A percentile compares a stretch with the other conserved stretches of the same genome.
Evolutionary conservation across 2,888 invertebrate species (phyloP).

Genomic region (Lepas anatifera): DNA sequence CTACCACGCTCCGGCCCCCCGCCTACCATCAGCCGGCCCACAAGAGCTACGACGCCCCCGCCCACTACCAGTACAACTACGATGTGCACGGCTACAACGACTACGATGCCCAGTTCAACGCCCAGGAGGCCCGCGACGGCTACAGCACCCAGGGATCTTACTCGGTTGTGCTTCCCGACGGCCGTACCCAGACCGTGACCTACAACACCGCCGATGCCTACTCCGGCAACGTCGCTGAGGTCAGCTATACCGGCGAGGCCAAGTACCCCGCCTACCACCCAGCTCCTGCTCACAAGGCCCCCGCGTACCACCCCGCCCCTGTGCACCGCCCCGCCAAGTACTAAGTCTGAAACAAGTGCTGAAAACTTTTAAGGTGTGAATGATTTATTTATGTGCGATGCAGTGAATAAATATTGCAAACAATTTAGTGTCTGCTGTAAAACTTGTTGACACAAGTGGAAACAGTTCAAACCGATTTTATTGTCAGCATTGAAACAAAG

Average conservation of each 20-base stretch:
- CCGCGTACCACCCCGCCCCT: no score
- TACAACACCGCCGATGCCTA: conserved; percentile 18
- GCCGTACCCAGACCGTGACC: conserved; percentile 22
- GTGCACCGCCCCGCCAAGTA: no score
- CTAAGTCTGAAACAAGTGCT: no score
- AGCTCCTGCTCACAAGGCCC: background rate
- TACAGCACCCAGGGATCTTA: conserved; percentile 21
- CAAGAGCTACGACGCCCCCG: background rate
- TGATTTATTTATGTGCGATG: no score
- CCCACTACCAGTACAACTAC: conserved; percentile 18
- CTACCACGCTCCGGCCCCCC: background rate
- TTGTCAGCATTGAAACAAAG: no score
- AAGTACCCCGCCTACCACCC: conserved; percentile 16
- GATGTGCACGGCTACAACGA: conserved; percentile 19
- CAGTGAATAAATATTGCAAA: no score
- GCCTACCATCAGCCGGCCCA: no score
- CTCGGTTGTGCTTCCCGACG: conserved; percentile 23
- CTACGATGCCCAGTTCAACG: conserved; percentile 16
- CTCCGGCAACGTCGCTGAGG: conserved; percentile 21
- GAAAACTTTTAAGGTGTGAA: no score
- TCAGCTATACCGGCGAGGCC: conserved; percentile 22
- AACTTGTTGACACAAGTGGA: no score
- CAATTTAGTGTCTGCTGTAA: no score
- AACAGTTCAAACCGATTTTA: no score
- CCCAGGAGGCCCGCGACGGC: conserved; percentile 17